Conservation (phyloP, 2,113 vertebrate genomes). For the Pygoscelis antarcticus region DNA sequence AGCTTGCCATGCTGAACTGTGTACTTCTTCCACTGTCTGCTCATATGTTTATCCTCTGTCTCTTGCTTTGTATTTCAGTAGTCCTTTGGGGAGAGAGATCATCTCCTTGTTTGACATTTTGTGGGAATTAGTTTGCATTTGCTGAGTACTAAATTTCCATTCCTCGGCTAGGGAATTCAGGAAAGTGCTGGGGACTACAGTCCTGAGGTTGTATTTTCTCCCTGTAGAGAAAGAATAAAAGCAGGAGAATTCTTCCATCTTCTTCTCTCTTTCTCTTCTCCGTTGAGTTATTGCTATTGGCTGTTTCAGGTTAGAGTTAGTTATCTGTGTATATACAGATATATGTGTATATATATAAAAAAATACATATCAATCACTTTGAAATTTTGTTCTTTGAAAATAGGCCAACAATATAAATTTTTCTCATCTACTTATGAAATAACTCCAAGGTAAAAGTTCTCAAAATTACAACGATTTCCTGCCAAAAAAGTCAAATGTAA, state of each 20-base stretch:
- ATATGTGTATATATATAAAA: neutral
- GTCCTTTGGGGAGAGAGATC: neutral
- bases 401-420: neutral
- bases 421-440: neutral
- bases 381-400: neutral
- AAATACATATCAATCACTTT: neutral
- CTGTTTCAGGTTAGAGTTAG: neutral
- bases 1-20: fast-evolving
- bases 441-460: neutral
- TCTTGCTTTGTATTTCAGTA: neutral
- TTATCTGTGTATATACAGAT: neutral
- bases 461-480: neutral
- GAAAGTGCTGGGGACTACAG: neutral
- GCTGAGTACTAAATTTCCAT: neutral
- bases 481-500: neutral
- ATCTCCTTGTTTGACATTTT: neutral
- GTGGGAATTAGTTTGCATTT: neutral
- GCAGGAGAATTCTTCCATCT: neutral
- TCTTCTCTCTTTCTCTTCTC: neutral
- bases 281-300: neutral
- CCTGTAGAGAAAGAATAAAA: neutral
- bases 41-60: neutral
- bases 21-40: neutral
- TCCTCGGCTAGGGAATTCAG: neutral
- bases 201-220: neutral